phyloP scores from a whole-genome alignment of 2,113 vertebrate genomes.

The Ochotona curzoniae region DNA sequence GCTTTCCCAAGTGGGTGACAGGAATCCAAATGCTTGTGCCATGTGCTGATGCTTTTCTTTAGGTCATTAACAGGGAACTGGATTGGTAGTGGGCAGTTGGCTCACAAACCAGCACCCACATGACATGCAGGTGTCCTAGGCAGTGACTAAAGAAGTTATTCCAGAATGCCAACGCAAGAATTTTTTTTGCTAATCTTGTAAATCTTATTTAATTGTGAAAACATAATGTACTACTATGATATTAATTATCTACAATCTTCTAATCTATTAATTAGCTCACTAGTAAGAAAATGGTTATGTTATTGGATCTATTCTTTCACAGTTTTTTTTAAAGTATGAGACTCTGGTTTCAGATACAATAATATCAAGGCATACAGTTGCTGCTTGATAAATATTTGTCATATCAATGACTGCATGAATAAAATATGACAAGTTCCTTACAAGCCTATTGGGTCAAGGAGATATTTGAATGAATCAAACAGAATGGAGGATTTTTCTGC shows the following conservation, averaged over 20 bases:
- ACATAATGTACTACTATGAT: not conserved
- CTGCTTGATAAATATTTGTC: slow-evolving; percentile 69
- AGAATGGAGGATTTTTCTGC: slow-evolving; percentile 47
- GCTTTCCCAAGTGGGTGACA: no score
- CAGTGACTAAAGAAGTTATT: no score
- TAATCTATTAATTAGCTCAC: not conserved
- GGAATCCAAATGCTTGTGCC: no score
- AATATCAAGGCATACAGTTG: not conserved
- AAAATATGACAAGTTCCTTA: slow-evolving; percentile 62
- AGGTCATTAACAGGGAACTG: not conserved
- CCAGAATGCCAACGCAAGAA: no score
- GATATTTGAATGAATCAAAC: slow-evolving; percentile 62
- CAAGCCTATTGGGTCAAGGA: slow-evolving; percentile 54
- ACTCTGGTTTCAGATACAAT: slow-evolving; percentile 53
- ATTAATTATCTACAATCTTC: not conserved
- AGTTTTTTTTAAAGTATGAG: not conserved
- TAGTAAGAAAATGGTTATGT: not conserved
- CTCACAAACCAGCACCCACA: no score
- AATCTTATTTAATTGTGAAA: not conserved
- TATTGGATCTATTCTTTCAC: not conserved
- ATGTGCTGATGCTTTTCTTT: no score
- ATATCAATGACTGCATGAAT: slow-evolving; percentile 69
- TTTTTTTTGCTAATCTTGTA: not conserved
- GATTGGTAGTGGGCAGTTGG: no score
- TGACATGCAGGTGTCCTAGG: no score